A percentile compares a stretch with the other conserved stretches of the same genome.
Conservation (phyloP, 2,888 invertebrate species). For the Bombyx huttoni region DNA sequence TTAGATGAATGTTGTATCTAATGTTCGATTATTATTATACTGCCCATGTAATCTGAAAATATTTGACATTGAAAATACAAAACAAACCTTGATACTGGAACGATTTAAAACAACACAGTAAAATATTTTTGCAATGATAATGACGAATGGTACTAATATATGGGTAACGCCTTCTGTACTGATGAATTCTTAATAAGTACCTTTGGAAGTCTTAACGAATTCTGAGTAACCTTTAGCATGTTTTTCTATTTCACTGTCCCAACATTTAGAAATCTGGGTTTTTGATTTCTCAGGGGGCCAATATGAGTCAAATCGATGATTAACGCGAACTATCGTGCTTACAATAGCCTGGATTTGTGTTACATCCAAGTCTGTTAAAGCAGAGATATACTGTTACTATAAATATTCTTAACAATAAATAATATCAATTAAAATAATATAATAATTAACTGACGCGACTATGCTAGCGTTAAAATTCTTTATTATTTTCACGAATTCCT, state of each 20-base stretch:
- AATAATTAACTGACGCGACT: too few species aligned
- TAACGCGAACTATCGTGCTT: constrained; percentile 44
- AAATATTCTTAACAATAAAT: too few species aligned
- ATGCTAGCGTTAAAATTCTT: too few species aligned
- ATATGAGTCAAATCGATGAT: constrained; percentile 43
- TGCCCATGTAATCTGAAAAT: background rate
- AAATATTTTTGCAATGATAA: background rate
- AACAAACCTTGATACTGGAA: too few species aligned
- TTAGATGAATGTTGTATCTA: background rate
- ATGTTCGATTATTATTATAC: background rate
- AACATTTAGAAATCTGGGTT: constrained; percentile 33
- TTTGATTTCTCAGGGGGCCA: constrained; percentile 46
- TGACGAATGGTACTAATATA: background rate
- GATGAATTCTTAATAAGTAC: constrained; percentile 21
- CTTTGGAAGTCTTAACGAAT: constrained; percentile 53
- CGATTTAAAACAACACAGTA: too few species aligned
- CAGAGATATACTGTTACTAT: constrained; percentile 24
- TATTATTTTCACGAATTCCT: too few species aligned
- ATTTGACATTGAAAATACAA: too few species aligned
- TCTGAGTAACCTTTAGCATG: constrained; percentile 41
- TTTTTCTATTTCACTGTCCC: constrained; percentile 49
- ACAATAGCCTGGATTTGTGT: constrained; percentile 58
- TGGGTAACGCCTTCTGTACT: background rate
- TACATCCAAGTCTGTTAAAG: constrained; percentile 59
- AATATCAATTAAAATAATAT: too few species aligned